Conservation (phyloP, 2,113 vertebrate genomes). For the Cyprinodon brontotheroides region DNA sequence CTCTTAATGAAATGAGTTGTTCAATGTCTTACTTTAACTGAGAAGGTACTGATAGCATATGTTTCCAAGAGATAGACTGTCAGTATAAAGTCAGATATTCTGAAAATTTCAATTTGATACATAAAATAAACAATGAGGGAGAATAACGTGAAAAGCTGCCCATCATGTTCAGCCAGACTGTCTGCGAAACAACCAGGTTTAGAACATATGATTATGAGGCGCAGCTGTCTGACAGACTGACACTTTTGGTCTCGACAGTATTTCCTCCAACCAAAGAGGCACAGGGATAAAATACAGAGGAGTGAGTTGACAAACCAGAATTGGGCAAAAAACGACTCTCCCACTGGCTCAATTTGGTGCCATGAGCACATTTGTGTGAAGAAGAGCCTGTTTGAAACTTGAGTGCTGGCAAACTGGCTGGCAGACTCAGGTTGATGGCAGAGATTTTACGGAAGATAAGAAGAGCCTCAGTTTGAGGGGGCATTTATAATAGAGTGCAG, state of each 20-base stretch:
- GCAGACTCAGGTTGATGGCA: slow-evolving; percentile 28
- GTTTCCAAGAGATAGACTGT: neutral
- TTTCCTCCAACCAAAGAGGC: slow-evolving; percentile 42
- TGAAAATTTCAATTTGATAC: slow-evolving; percentile 44
- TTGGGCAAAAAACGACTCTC: slow-evolving; percentile 46
- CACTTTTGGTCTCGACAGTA: slow-evolving; percentile 27
- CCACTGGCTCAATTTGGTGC: slow-evolving; percentile 48
- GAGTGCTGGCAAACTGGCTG: slow-evolving; percentile 26
- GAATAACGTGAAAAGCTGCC: slow-evolving; percentile 18
- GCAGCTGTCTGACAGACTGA: slow-evolving; percentile 48
- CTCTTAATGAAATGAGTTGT: neutral
- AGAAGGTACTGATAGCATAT: neutral
- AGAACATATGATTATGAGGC: slow-evolving; percentile 45
- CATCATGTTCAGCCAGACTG: slow-evolving; percentile 40
- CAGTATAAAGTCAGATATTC: slow-evolving; percentile 34
- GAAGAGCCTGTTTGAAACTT: slow-evolving; percentile 37
- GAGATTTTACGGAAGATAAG: slow-evolving; percentile 39
- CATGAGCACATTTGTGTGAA: slow-evolving; percentile 37
- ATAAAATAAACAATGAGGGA: slow-evolving; percentile 11
- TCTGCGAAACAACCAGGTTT: slow-evolving; percentile 54
- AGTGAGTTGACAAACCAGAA: slow-evolving; percentile 32
- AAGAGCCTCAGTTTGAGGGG: slow-evolving; percentile 25
- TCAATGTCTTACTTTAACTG: slow-evolving; percentile 1
- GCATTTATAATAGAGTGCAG: slow-evolving; percentile 23
- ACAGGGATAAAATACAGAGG: slow-evolving; percentile 39